phyloP scores from a whole-genome alignment of 2,888 invertebrate species.

The Idaea dimidiata region DNA sequence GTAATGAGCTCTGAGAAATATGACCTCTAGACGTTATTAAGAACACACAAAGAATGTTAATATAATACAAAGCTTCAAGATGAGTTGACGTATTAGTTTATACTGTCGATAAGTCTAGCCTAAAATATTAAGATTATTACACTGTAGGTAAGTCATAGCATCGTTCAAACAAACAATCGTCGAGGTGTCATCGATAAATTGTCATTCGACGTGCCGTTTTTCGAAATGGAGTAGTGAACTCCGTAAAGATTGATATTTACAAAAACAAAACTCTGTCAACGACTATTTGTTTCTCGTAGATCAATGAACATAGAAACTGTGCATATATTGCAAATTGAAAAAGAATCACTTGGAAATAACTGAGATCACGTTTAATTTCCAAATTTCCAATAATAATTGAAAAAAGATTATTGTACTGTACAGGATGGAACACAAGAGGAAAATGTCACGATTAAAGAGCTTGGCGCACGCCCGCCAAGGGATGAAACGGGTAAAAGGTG shows the following conservation, averaged over 20 bases:
- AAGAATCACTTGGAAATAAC: conserved; percentile 26
- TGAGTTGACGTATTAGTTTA: not conserved
- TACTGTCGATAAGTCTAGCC: not conserved
- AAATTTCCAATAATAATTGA: conserved; percentile 43
- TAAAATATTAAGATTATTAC: not conserved
- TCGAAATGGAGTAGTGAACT: no score
- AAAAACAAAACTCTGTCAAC: not conserved
- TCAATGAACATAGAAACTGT: not conserved
- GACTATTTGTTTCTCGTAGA: not conserved
- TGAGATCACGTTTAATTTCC: conserved; percentile 48
- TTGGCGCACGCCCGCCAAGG: conserved; percentile 26
- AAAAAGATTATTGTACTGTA: conserved; percentile 63
- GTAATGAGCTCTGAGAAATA: conserved; percentile 10
- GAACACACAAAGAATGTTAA: not conserved
- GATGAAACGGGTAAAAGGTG: conserved; percentile 28
- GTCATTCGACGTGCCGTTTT: no score
- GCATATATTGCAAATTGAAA: conserved; percentile 16
- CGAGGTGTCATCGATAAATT: no score
- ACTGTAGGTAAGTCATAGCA: no score
- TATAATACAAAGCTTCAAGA: not conserved
- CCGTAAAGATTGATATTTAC: not conserved
- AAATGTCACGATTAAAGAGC: conserved; percentile 68
- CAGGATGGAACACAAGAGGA: conserved; percentile 55
- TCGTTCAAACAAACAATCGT: no score
- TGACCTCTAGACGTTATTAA: conserved; percentile 18